Base-by-base conservation (phyloP, 2,797 vertebrate genomes). In the Enteromius anoplus region DNA sequence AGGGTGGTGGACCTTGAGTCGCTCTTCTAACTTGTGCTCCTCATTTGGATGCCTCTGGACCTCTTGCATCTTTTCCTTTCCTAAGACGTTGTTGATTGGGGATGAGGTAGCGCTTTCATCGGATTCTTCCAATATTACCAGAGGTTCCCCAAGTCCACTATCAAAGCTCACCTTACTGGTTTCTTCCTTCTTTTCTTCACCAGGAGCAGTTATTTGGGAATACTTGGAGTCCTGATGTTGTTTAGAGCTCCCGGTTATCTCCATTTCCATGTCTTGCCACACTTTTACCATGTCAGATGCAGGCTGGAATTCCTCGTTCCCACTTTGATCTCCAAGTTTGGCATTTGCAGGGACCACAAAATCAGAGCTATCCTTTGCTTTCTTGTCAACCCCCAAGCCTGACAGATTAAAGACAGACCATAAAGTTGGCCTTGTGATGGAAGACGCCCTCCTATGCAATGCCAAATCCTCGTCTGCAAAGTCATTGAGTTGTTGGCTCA, bases 401-500 rank as follows among this genome's bases (percentile, higher is more conserved):
- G 95, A 93, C 55, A 94, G 93, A 78, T 96, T 93, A 87, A 95
- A 96, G 83, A 95, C 93, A 7, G 92, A 88, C 95, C 95, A 95
- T 0, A 94, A 96, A 2, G 95, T 91, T 4, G 94, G 94, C n/a
- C 93, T 92, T 83, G 89, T 90, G 17, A 66, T 76, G 37, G 82
- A 85, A 32, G 88, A 80, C 49, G 60, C 79, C 85, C 90, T 94
- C 75, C 81, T 91, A 45, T 89, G 87, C 21, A 83, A 88, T 0
- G 88, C 86, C 1, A 78, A 47, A 0, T 75, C 80, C 53, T 95
- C 92, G 3, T 93, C 92, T 85, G 89, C 96, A 55, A 93, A 83
- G 62, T 88, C 92, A 66, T 96, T 96, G 68, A 99, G 92, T 85
- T 96, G 96, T 87, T 86, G 94, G 75, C 98, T 95, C 0, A 96